Conservation (phyloP, 2,888 invertebrate species). For the Listrodromus nycthemerus region DNA sequence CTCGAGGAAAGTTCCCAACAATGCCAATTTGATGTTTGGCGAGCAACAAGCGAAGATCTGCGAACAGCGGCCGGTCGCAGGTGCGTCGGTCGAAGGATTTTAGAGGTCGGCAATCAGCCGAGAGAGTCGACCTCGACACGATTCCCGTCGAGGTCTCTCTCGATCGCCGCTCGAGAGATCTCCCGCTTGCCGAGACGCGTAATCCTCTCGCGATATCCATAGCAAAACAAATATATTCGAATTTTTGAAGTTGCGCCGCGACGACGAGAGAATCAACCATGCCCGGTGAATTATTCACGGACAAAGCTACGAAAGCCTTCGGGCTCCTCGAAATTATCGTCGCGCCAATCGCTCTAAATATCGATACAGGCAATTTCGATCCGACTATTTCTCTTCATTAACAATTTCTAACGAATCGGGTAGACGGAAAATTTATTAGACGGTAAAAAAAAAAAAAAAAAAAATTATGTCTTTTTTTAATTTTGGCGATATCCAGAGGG, state of each 20-base stretch:
- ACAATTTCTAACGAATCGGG: no score
- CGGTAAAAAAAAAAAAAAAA: no score
- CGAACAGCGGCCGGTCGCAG: constrained; percentile 45
- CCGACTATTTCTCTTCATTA: no score
- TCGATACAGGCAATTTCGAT: no score
- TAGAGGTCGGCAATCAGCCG: constrained; percentile 65
- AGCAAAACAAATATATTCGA: neutral
- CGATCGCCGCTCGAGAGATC: constrained; percentile 19
- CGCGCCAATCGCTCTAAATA: no score
- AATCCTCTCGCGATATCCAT: neutral
- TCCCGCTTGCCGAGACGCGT: neutral
- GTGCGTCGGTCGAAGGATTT: constrained; percentile 61
- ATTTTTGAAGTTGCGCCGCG: neutral
- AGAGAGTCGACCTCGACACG: constrained; percentile 68
- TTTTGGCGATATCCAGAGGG: no score
- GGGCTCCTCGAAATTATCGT: no score
- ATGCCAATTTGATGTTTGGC: constrained; percentile 5
- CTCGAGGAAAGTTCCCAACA: neutral
- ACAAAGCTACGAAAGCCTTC: no score
- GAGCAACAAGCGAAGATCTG: neutral
- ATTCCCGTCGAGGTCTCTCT: constrained; percentile 64
- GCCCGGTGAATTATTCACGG: neutral
- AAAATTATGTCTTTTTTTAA: no score
- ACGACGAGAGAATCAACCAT: neutral
- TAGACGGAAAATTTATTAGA: no score